These are phyloP conservation scores for Premnoplex brunnescens DNA, from an alignment of 2,797 vertebrate species.

Conservation along the genomic window DNA sequence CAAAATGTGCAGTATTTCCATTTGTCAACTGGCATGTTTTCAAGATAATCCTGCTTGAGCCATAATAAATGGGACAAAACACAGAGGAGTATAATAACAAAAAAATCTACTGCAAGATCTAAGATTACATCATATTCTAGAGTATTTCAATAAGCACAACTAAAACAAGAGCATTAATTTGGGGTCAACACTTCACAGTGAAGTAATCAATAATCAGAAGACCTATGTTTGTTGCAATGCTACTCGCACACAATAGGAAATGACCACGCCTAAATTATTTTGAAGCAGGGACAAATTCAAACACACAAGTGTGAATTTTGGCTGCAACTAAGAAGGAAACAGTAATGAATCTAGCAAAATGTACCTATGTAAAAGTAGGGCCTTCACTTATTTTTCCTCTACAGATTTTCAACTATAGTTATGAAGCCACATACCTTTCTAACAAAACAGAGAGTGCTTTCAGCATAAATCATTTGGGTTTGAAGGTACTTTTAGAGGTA, in stretches of 20 bases:
- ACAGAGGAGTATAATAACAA: not conserved
- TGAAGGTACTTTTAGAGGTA: not conserved
- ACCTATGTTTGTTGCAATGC: not conserved
- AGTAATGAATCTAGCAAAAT: not conserved
- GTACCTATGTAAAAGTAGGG: not conserved
- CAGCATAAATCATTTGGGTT: not conserved
- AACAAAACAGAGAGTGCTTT: not conserved
- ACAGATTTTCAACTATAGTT: not conserved
- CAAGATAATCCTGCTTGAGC: not conserved
- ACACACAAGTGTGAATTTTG: not conserved
- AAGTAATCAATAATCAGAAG: not conserved
- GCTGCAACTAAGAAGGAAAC: not conserved
- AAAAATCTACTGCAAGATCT: not conserved
- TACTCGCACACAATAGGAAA: not conserved
- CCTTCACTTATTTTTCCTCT: not conserved
- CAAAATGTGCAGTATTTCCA: not conserved
- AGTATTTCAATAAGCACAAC: not conserved
- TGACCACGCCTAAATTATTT: not conserved
- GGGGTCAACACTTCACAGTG: not conserved
- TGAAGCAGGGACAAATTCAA: not conserved
- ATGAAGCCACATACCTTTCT: not conserved
- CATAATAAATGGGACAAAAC: not conserved
- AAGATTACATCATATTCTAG: not conserved
- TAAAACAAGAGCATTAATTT: not conserved
- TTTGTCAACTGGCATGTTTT: not conserved